phyloP scores from a whole-genome alignment of 92 coral and sea anemone genomes.

The Pocillopora grandis region DNA sequence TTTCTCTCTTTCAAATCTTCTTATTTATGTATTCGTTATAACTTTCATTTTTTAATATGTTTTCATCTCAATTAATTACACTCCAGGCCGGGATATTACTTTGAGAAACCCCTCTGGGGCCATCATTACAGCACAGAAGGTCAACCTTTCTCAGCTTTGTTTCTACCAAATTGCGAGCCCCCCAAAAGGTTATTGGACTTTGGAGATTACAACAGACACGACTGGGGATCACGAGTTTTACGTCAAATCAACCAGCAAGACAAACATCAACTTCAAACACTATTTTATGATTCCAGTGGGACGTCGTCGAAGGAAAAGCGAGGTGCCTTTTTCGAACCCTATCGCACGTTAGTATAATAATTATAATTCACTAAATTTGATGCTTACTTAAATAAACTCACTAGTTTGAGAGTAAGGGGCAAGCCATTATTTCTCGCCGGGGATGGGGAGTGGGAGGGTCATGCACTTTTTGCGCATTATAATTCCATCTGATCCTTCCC shows the following conservation, averaged over 20 bases:
- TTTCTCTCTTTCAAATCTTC: too few species aligned
- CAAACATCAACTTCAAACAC: conserved; percentile 77
- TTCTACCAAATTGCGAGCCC: conserved; percentile 71
- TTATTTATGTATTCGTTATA: neutral
- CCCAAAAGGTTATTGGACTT: conserved; percentile 72
- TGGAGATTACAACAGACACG: conserved; percentile 42
- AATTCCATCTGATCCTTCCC: too few species aligned
- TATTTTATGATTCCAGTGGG: conserved; percentile 50
- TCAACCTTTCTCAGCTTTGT: conserved; percentile 48
- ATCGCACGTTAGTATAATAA: conserved; percentile 53
- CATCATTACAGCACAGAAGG: conserved; percentile 53
- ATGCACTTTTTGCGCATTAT: too few species aligned
- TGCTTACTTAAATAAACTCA: too few species aligned
- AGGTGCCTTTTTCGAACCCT: conserved; percentile 68
- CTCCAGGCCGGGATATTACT: conserved; percentile 33
- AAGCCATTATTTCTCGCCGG: too few species aligned
- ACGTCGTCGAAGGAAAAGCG: conserved; percentile 17
- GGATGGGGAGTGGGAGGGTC: too few species aligned
- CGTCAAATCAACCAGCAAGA: conserved; percentile 69
- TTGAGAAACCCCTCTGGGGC: conserved; percentile 44
- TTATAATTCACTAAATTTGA: too few species aligned
- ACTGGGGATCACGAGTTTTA: conserved; percentile 65
- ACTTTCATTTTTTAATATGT: neutral
- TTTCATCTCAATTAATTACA: neutral
- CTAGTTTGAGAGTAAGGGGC: too few species aligned